Evolutionary conservation across 2,888 invertebrate genomes (phyloP).

Genomic region (Nebria brevicollis): DNA sequence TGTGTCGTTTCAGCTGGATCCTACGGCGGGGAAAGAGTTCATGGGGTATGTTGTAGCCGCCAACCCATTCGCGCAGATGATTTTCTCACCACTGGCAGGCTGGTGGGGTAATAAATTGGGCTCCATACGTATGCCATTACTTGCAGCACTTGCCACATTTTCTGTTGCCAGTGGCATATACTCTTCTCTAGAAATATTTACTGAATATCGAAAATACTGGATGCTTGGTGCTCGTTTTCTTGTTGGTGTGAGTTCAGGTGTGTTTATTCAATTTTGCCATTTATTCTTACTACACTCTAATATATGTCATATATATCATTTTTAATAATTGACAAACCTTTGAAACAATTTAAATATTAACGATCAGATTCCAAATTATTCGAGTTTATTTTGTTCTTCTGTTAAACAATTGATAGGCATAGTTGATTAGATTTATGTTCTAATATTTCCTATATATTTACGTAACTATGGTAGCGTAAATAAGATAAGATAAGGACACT

Average conservation of each 20-base stretch:
- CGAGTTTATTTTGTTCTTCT: no score
- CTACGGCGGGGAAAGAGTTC: conserved; percentile 81
- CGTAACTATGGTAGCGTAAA: no score
- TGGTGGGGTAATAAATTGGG: conserved; percentile 84
- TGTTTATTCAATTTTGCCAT: conserved; percentile 24
- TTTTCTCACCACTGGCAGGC: conserved; percentile 85
- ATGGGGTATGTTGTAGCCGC: conserved; percentile 87
- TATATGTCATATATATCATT: no score
- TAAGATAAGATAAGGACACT: no score
- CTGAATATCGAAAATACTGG: conserved; percentile 72
- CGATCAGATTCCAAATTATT: no score
- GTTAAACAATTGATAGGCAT: conserved; percentile 15
- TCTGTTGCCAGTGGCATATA: conserved; percentile 78
- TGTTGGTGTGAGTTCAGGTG: conserved; percentile 86
- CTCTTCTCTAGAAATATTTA: conserved; percentile 77
- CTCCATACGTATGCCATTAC: conserved; percentile 76
- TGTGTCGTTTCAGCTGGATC: conserved; percentile 72
- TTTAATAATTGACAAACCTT: no score
- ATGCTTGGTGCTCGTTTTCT: conserved; percentile 82
- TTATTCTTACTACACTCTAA: no score
- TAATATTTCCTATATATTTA: no score
- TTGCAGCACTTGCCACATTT: conserved; percentile 77
- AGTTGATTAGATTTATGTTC: no score
- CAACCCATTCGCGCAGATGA: conserved; percentile 87
- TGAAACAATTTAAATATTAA: no score